A percentile compares a stretch with the other conserved stretches of the same genome.
Conservation (phyloP, 2,113 vertebrate genomes). For the Geococcyx californianus region DNA sequence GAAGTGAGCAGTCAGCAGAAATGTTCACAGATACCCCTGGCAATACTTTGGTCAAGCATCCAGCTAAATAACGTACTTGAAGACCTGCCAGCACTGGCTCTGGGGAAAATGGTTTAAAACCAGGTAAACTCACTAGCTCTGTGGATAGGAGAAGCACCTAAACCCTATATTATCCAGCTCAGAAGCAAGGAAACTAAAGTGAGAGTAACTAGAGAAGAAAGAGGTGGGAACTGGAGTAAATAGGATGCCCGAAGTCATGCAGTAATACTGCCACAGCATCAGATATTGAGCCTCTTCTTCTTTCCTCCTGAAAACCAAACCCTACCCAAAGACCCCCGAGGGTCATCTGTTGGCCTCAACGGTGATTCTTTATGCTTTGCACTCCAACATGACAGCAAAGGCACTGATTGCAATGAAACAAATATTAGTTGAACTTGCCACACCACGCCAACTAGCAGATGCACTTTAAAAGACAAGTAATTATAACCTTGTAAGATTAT, state of each 20-base stretch:
- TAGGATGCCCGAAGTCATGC: neutral
- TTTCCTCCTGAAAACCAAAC: neutral
- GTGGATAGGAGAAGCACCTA: neutral
- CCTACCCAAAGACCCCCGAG: neutral
- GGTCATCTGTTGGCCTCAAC: neutral
- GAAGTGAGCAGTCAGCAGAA: neutral
- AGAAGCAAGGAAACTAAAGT: neutral
- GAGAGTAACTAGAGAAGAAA: neutral
- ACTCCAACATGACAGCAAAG: neutral
- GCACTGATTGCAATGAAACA: neutral
- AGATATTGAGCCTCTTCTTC: neutral
- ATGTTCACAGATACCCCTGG: neutral
- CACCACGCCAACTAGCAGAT: neutral
- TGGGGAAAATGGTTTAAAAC: neutral
- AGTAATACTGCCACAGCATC: neutral
- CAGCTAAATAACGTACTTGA: neutral
- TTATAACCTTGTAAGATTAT: conserved; percentile 4
- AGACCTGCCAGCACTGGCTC: neutral
- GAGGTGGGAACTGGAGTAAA: neutral
- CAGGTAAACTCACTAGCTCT: neutral
- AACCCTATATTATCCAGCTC: neutral
- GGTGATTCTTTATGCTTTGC: neutral
- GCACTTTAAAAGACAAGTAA: conserved; percentile 1
- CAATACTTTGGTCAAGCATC: neutral
- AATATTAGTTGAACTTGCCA: neutral